These are phyloP conservation scores for Shinisaurus crocodilurus DNA, from an alignment of 2,113 vertebrate species.

Conservation along the genomic window DNA sequence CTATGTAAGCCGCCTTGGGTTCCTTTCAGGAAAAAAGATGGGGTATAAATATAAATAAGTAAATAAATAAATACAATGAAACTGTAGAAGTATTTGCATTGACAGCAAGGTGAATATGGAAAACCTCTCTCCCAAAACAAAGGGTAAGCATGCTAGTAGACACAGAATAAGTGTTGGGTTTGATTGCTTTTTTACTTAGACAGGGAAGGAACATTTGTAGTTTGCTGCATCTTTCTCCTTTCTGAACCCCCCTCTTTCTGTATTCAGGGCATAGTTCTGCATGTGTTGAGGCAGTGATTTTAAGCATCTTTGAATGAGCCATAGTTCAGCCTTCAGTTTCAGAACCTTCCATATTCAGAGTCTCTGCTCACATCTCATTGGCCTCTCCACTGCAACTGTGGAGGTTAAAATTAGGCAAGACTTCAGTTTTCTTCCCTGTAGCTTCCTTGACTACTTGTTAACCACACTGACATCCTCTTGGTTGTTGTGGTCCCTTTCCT, in stretches of 20 bases:
- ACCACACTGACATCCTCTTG: not conserved
- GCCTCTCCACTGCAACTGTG: no score
- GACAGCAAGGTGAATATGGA: not conserved
- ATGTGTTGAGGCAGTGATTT: not conserved
- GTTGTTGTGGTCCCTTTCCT: not conserved
- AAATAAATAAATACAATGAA: no score
- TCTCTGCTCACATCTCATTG: no score
- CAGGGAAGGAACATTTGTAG: not conserved
- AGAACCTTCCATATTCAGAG: no score
- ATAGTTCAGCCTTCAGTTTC: not conserved
- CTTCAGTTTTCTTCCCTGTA: not conserved
- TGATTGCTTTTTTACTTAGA: not conserved
- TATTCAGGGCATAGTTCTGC: not conserved
- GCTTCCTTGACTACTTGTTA: not conserved
- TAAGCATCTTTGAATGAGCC: not conserved
- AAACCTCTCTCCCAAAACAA: not conserved
- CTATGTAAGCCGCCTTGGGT: no score
- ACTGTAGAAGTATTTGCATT: not conserved
- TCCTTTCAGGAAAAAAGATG: no score
- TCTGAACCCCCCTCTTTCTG: no score
- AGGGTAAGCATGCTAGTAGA: not conserved
- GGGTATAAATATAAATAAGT: no score
- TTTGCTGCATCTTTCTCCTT: not conserved
- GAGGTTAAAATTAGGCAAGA: not conserved
- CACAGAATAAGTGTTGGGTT: no score